phyloP scores from a whole-genome alignment of 1,140 invertebrate genomes.

The Drosophila obscura region DNA sequence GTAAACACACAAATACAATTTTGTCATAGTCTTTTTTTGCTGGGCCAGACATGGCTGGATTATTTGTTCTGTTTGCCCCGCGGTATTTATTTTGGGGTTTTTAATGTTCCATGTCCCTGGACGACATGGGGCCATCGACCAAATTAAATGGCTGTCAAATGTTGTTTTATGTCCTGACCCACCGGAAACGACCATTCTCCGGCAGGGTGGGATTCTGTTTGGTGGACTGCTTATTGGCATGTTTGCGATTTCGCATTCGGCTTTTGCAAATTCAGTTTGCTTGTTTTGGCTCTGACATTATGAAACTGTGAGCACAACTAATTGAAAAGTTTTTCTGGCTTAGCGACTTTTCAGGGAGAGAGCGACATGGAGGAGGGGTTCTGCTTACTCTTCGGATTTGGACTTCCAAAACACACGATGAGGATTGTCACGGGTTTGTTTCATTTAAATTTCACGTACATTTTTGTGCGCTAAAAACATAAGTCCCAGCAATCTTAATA shows the following conservation, averaged over 20 bases:
- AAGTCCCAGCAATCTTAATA: no score
- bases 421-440: no score
- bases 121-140: conserved; percentile 56
- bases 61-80: conserved; percentile 44
- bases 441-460: no score
- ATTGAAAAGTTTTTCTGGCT: conserved; percentile 69
- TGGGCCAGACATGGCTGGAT: neutral
- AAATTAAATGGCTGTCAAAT: conserved; percentile 79
- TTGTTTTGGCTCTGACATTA: conserved; percentile 64
- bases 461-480: no score
- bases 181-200: neutral
- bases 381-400: neutral
- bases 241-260: conserved; percentile 69
- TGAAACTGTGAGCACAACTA: conserved; percentile 78
- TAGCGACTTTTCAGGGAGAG: neutral
- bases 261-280: conserved; percentile 62
- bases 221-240: conserved; percentile 72
- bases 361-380: neutral
- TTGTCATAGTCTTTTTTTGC: conserved; percentile 32
- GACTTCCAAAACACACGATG: no score
- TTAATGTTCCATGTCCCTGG: conserved; percentile 53
- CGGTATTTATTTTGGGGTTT: conserved; percentile 66
- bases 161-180: conserved; percentile 29
- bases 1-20: conserved; percentile 20
- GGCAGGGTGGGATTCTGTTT: conserved; percentile 47